Evolutionary conservation across 2,113 vertebrate species (phyloP).

Genomic region (Tychaedon coryphoeus): DNA sequence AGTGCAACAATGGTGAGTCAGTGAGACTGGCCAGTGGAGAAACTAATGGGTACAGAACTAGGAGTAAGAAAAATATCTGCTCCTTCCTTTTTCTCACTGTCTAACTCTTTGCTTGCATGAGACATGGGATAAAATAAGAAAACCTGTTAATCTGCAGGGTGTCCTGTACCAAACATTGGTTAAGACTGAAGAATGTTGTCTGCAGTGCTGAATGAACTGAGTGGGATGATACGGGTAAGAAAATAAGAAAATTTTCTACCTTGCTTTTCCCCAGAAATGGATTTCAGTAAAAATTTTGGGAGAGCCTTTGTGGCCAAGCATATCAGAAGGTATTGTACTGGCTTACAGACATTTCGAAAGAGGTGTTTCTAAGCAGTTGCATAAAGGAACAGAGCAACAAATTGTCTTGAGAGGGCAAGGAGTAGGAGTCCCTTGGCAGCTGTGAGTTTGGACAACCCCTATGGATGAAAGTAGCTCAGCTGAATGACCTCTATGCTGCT

Average conservation of each 20-base stretch:
- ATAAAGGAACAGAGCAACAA: background rate
- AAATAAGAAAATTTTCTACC: background rate
- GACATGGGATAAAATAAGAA: conserved; percentile 47
- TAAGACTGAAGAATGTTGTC: background rate
- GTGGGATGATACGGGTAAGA: background rate
- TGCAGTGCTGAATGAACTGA: background rate
- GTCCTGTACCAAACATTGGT: conserved; percentile 36
- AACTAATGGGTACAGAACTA: conserved; percentile 1
- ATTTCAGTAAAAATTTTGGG: background rate
- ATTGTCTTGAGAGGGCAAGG: background rate
- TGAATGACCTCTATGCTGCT: background rate
- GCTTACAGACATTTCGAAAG: background rate
- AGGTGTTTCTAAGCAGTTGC: background rate
- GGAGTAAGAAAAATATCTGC: conserved; percentile 1
- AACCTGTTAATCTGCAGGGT: conserved; percentile 38
- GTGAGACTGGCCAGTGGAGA: background rate
- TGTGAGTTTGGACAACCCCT: background rate
- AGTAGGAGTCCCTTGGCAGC: background rate
- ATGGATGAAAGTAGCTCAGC: background rate
- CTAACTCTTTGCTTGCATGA: conserved; percentile 40
- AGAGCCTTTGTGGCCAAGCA: background rate
- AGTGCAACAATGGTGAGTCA: background rate
- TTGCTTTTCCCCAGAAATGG: background rate
- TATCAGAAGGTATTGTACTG: background rate
- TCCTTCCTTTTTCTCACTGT: conserved; percentile 31